A percentile compares a stretch with the other conserved stretches of the same genome.
Evolutionary conservation across 2,797 vertebrate genomes (phyloP).

Genomic region (Nothura maculosa): DNA sequence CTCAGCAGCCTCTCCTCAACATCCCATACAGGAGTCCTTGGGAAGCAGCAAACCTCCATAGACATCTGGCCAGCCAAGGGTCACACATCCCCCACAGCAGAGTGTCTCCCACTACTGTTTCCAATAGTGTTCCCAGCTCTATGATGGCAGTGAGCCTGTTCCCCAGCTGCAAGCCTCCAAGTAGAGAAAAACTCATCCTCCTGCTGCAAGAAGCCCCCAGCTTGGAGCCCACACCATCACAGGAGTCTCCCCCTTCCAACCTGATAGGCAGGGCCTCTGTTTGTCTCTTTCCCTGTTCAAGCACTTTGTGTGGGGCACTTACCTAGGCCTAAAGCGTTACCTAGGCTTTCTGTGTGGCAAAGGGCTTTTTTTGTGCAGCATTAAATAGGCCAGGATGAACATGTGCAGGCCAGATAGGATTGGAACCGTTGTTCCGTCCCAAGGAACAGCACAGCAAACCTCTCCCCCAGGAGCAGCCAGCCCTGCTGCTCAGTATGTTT

Average conservation of each 20-base stretch:
- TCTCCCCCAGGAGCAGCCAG: neutral
- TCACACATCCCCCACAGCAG: neutral
- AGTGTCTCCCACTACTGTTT: too few species aligned
- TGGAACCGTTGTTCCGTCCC: neutral
- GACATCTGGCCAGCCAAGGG: neutral
- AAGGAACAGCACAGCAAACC: neutral
- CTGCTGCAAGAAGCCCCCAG: neutral
- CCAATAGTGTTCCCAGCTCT: neutral
- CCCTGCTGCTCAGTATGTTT: neutral
- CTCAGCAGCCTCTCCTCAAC: neutral
- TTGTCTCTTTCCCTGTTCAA: neutral
- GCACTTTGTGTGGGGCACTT: neutral
- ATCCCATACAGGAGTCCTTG: neutral
- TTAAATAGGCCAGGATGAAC: neutral
- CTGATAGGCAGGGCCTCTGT: neutral
- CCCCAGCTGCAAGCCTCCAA: neutral
- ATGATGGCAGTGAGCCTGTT: neutral
- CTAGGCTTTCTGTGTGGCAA: neutral
- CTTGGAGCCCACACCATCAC: neutral
- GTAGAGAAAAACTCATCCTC: neutral
- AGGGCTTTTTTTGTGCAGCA: neutral
- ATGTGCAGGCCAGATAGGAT: neutral
- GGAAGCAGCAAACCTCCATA: neutral
- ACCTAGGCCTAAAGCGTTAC: rapidly evolving
- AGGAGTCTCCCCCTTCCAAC: neutral